These are phyloP conservation scores for Aphyosemion australe DNA, from an alignment of 2,113 vertebrate genomes.

Conservation along the genomic window DNA sequence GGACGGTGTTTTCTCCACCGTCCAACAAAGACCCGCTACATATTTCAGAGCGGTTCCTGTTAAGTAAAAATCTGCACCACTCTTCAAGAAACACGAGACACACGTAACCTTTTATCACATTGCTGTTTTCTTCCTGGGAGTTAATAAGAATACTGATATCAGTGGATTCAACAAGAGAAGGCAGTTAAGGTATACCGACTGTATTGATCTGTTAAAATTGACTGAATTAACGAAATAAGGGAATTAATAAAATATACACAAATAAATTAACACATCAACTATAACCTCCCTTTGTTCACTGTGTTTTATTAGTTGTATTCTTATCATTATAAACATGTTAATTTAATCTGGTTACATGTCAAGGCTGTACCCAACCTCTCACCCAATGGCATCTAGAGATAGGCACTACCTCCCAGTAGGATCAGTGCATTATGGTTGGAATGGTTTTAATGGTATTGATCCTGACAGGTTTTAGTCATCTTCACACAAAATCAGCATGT, in stretches of 20 bases:
- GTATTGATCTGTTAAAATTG: not conserved
- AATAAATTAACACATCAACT: not conserved
- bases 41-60: slow-evolving; percentile 2
- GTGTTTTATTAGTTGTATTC: too few relatives aligned
- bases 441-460: too few relatives aligned
- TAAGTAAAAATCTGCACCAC: not conserved
- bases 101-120: not conserved
- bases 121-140: slow-evolving; percentile 1
- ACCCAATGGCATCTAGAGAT: too few relatives aligned
- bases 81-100: slow-evolving; percentile 7
- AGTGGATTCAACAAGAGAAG: not conserved
- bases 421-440: too few relatives aligned
- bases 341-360: too few relatives aligned
- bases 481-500: too few relatives aligned
- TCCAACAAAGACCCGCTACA: not conserved
- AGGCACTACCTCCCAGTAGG: too few relatives aligned
- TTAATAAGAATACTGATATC: not conserved
- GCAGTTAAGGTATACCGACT: not conserved
- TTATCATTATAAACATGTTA: too few relatives aligned
- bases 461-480: too few relatives aligned
- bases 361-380: too few relatives aligned
- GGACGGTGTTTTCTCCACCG: not conserved
- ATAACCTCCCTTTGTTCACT: too few relatives aligned
- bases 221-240: not conserved
- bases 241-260: not conserved